These are phyloP conservation scores for Hylaea fasciaria DNA, from an alignment of 2,888 invertebrate genomes.

Conservation along the genomic window DNA sequence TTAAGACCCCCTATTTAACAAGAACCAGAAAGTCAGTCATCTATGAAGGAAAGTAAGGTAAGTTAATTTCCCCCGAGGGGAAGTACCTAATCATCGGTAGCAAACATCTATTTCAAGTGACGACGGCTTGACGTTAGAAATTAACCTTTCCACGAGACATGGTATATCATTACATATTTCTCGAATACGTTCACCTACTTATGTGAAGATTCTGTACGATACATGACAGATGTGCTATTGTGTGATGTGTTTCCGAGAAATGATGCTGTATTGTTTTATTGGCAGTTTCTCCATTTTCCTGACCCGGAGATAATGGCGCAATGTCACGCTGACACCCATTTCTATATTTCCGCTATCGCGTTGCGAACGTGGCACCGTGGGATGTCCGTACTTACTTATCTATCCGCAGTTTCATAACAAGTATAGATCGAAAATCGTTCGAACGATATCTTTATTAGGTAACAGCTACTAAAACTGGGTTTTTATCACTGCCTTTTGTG, in stretches of 20 bases:
- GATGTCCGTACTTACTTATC: background rate
- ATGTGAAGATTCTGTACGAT: slow-evolving; percentile 24
- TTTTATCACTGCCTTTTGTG: slow-evolving; percentile 46
- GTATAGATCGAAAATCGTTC: slow-evolving; percentile 5
- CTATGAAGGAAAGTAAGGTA: slow-evolving; percentile 59
- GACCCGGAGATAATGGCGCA: slow-evolving; percentile 30
- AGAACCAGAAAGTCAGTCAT: slow-evolving; percentile 46
- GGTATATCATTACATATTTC: slow-evolving; percentile 34
- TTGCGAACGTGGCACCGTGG: slow-evolving; percentile 1
- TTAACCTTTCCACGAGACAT: slow-evolving; percentile 40
- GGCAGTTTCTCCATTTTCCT: slow-evolving; percentile 38
- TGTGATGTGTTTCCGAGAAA: slow-evolving; percentile 8
- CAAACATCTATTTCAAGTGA: slow-evolving; percentile 41
- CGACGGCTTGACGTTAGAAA: slow-evolving; percentile 42
- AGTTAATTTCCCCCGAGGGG: slow-evolving; percentile 57
- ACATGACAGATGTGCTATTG: slow-evolving; percentile 33
- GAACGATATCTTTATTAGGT: slow-evolving; percentile 32
- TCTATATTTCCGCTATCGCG: slow-evolving; percentile 23
- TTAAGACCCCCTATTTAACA: slow-evolving; percentile 37
- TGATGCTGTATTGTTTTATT: slow-evolving; percentile 38
- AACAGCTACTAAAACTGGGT: slow-evolving; percentile 37
- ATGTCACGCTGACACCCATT: slow-evolving; percentile 32
- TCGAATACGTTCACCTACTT: slow-evolving; percentile 30
- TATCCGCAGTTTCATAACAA: background rate
- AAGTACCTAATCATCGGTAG: slow-evolving; percentile 41